These are phyloP conservation scores for Bruchidius siliquastri DNA, from an alignment of 2,888 invertebrate genomes.

Conservation along the genomic window DNA sequence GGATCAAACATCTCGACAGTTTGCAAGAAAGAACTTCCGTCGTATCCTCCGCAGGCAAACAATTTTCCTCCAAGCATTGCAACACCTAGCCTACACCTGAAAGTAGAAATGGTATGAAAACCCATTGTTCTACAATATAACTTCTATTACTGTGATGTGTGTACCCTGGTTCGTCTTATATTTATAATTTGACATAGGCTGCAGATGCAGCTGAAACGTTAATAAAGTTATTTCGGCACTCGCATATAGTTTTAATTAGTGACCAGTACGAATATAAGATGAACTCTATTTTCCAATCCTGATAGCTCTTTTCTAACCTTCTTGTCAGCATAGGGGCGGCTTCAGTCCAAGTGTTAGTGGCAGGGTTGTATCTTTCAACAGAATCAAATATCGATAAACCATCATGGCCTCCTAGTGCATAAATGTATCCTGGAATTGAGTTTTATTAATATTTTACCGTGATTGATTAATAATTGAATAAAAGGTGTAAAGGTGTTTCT, in stretches of 20 bases:
- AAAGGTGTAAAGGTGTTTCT: no score
- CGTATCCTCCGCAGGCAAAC: slow-evolving; percentile 82
- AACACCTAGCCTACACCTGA: slow-evolving; percentile 75
- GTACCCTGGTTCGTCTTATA: no score
- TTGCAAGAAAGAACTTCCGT: slow-evolving; percentile 76
- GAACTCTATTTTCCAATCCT: no score
- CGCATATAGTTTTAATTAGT: no score
- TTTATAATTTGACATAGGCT: no score
- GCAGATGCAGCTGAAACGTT: no score
- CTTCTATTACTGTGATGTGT: no score
- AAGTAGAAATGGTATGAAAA: slow-evolving; percentile 10
- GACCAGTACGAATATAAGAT: no score
- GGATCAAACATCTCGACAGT: slow-evolving; percentile 81
- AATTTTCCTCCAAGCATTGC: slow-evolving; percentile 76
- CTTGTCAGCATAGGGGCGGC: slow-evolving; percentile 76
- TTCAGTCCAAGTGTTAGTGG: slow-evolving; percentile 66
- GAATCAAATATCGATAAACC: slow-evolving; percentile 84
- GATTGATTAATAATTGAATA: no score
- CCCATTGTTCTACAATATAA: background rate
- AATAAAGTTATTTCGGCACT: no score
- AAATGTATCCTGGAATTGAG: slow-evolving; percentile 64
- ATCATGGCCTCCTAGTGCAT: slow-evolving; percentile 83
- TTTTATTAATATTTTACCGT: no score
- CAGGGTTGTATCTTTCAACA: slow-evolving; percentile 76
- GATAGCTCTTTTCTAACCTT: slow-evolving; percentile 39